Percentiles rank a stretch among this genome's conserved stretches.
These are phyloP conservation scores for Aramus guarauna DNA, from an alignment of 2,113 vertebrate species.

Conservation along the genomic window DNA sequence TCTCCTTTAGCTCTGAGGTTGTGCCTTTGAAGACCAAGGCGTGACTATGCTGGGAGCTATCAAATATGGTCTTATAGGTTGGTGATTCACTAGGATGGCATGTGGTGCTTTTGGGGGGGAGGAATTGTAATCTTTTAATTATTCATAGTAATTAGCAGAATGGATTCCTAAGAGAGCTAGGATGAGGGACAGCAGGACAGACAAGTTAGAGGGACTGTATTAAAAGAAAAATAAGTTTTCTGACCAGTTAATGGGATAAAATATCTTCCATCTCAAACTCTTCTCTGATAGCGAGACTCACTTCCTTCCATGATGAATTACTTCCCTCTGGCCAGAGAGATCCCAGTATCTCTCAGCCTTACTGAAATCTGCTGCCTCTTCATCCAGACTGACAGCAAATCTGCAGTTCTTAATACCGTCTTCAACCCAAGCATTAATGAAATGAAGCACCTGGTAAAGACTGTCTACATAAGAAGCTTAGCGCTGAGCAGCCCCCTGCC, in stretches of 20 bases:
- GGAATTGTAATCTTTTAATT: slow-evolving; percentile 34
- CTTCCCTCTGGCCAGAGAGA: not conserved
- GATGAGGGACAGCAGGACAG: not conserved
- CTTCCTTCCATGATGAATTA: not conserved
- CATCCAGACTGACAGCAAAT: slow-evolving; percentile 40
- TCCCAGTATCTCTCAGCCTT: not conserved
- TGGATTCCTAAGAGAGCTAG: not conserved
- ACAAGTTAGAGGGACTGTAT: not conserved
- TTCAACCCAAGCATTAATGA: slow-evolving; percentile 45
- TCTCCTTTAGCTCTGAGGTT: not conserved
- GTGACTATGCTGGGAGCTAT: not conserved
- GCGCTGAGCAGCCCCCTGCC: not conserved
- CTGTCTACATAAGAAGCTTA: slow-evolving; percentile 62
- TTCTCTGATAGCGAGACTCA: not conserved
- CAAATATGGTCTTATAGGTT: not conserved
- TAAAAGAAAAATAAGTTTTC: not conserved
- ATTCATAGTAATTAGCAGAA: slow-evolving; percentile 38
- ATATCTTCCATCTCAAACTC: not conserved
- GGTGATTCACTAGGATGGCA: not conserved
- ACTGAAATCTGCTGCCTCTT: slow-evolving; percentile 8
- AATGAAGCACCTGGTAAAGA: slow-evolving; percentile 59
- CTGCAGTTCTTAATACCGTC: slow-evolving; percentile 56
- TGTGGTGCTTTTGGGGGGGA: not conserved
- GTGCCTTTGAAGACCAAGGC: not conserved
- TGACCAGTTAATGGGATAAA: not conserved